Base-by-base conservation (phyloP, 64 coral and sea anemone genomes). In the Actinia tenebrosa region DNA sequence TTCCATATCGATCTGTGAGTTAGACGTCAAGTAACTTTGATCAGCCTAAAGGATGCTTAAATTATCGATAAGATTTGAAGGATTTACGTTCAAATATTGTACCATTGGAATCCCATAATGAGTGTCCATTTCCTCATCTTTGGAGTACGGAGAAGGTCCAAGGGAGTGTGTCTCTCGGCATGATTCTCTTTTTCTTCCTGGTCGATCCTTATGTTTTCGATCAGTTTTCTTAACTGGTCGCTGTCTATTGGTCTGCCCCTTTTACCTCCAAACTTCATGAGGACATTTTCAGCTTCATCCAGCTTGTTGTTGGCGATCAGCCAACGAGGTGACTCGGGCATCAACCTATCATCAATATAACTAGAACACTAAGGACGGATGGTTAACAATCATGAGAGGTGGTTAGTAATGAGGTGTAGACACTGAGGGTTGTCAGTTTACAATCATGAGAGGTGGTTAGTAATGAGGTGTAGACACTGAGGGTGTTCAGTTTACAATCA, bases 321-420 rank as follows among this genome's bases (percentile, higher is more conserved):
- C 88, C 88, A 89, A 8, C 88, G 58, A 54, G 88, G 80, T 3
- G 88, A 89, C 55, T 89, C 88, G 10, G 88, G 88, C 2, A 89
- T 84, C 53, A 83, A 7, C n/a, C 88, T 79, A 20, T 69, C 5
- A 8, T 9, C 6, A 10, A 23, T 7, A 69, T 18, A 50, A 8
- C 47, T 61, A 16, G 15, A 19, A 18, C 16, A 61, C 16, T 16
- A 4, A 61, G 60, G 15, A 16, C 4, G 15, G 18, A 61, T 2
- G 60, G 16, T 10, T 16, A n/a, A 3, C 18, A 17, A 61, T 0
- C 3, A 17, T 61, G 15, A 15, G 16, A 61, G 4, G 3, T 17
- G 14, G 16, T 61, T 18, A 18, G 15, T 3, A 61, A 16, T 17
- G 59, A 15, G 14, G n/a, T n/a, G n/a, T n/a, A n/a, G n/a, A n/a